These are phyloP conservation scores for Leptatherina wallacei DNA, from an alignment of 2,797 vertebrate species.

Conservation along the genomic window DNA sequence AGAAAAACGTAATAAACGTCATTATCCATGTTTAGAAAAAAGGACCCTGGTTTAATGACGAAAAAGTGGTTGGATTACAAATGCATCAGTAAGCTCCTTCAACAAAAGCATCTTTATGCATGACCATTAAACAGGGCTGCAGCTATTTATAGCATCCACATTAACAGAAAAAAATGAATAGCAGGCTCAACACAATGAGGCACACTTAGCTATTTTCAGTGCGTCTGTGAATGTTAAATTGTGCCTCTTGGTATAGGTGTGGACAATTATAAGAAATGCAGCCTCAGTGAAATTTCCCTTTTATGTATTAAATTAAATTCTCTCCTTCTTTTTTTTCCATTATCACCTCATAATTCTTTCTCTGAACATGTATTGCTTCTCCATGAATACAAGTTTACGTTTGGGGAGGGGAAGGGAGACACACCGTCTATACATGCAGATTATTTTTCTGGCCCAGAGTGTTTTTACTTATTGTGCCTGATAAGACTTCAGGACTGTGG, in stretches of 20 bases:
- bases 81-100: neutral
- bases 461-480: neutral
- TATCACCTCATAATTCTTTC: neutral
- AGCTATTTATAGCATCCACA: slow-evolving; percentile 4
- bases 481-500: neutral
- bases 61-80: neutral
- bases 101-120: neutral
- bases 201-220: neutral
- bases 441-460: neutral
- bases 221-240: neutral
- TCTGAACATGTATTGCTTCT: neutral
- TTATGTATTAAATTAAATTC: slow-evolving; percentile 2
- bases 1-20: neutral
- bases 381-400: no score
- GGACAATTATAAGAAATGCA: neutral
- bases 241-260: neutral
- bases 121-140: neutral
- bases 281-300: neutral
- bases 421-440: neutral
- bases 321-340: no score
- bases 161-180: neutral
- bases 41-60: neutral
- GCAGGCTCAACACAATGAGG: neutral
- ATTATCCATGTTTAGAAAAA: neutral
- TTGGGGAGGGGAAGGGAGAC: neutral